These are phyloP conservation scores for Neosilurus hyrtlii DNA, from an alignment of 2,797 vertebrate genomes.

Conservation along the genomic window DNA sequence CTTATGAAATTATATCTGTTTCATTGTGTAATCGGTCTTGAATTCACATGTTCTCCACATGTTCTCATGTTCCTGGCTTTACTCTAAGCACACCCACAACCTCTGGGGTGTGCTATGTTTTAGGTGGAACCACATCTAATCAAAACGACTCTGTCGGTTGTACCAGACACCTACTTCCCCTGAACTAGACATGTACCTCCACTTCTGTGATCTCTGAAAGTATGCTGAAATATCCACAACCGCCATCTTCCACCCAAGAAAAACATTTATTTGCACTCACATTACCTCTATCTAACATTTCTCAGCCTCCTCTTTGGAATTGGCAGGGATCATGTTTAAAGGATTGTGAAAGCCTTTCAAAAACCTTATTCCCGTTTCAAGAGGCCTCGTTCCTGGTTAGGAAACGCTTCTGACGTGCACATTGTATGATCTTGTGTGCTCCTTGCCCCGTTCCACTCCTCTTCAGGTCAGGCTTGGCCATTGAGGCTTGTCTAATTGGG, in stretches of 20 bases:
- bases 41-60: neutral
- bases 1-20: neutral
- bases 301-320: conserved; percentile 30
- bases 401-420: conserved; percentile 24
- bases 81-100: neutral
- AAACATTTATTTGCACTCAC: conserved; percentile 21
- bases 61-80: neutral
- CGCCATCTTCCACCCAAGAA: conserved; percentile 11
- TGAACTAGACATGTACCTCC: conserved; percentile 25
- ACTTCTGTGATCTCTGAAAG: conserved; percentile 17
- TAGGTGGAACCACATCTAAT: conserved; percentile 8
- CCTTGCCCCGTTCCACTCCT: conserved; percentile 30
- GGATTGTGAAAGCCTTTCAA: conserved; percentile 11
- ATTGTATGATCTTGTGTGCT: conserved; percentile 57
- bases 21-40: neutral
- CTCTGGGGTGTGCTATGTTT: neutral
- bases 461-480: conserved; percentile 57
- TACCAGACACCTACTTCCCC: conserved; percentile 23
- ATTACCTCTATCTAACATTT: conserved; percentile 26
- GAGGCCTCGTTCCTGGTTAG: conserved; percentile 14
- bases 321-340: conserved; percentile 17
- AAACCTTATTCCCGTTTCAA: conserved; percentile 13
- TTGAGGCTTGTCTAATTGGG: conserved; percentile 75
- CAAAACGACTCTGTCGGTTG: conserved; percentile 22
- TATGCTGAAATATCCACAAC: conserved; percentile 6